Evolutionary conservation across 2,888 invertebrate species (phyloP), one percentile per base, ranked within the genome.

Genomic region (Melieria omissa): DNA sequence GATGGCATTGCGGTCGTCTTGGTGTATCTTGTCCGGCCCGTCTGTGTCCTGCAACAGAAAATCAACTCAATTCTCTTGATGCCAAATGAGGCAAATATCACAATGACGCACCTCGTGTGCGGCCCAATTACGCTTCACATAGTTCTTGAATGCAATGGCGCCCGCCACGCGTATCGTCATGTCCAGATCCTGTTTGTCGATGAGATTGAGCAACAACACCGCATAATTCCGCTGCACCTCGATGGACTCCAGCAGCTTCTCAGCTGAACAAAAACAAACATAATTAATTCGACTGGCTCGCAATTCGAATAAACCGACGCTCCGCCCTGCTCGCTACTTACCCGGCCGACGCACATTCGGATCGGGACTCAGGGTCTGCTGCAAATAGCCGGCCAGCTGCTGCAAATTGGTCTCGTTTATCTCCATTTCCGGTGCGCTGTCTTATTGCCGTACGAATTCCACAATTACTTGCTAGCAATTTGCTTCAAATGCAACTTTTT

Each of bases 61-160:
- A 12, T 61, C 47, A n/a, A 65, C 12, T 52, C 52, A 52, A 52
- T 2, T 29, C 29, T 29, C 29, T 29, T 29, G 29, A 29, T 29
- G 29, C 29, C 29, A 29, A 29, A 29, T 29, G 29, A 29, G 3
- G 29, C 3, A 3, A 29, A 29, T 2, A 29, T 29, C 29, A 29
- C 12, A 49, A 52, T 52, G 8, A 89, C 91, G 89, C 88, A 95
- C 95, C 82, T 93, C 84, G 78, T 86, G 85, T 9, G 85, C 90
- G 81, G 91, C 91, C 99, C 99, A 99, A 87, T 99, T 97, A 68
- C 97, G 89, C 86, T 98, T 98, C 41, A 98, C 92, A 84, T 93
- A 98, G 86, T 99, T 99, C 86, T 99, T 99, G 84, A 99, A 97
- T 0, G 95, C 94, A 73, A 99, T 93, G 9, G 98, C 94, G 41